A percentile compares a stretch with the other conserved stretches of the same genome.
phyloP scores from a whole-genome alignment of 2,113 vertebrate genomes.

The Myrmecophaga tridactyla region DNA sequence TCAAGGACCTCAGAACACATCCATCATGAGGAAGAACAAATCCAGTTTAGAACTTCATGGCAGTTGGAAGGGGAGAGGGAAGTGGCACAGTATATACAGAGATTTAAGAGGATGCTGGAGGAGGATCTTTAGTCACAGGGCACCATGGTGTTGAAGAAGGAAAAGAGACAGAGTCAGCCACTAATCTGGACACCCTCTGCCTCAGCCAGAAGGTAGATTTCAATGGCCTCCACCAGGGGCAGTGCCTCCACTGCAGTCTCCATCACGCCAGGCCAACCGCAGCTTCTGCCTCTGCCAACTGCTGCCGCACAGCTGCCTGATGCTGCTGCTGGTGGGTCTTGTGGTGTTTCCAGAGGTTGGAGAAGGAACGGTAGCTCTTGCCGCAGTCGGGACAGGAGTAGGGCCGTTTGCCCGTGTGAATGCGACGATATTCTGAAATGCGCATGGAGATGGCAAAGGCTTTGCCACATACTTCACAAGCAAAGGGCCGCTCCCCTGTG shows the following conservation, averaged over 20 bases:
- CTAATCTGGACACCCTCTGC: slow-evolving; percentile 75
- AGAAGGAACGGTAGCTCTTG: slow-evolving; percentile 92
- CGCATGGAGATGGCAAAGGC: slow-evolving; percentile 94
- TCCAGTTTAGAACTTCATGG: slow-evolving; percentile 45
- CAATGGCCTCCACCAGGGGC: slow-evolving; percentile 82
- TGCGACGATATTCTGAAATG: slow-evolving; percentile 89
- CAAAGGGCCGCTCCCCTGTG: slow-evolving; percentile 89
- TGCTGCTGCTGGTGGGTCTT: slow-evolving; percentile 87
- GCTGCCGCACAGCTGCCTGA: slow-evolving; percentile 75
- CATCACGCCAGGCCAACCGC: slow-evolving; percentile 72
- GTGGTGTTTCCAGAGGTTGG: slow-evolving; percentile 92
- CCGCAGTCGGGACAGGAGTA: slow-evolving; percentile 87
- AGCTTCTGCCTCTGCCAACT: slow-evolving; percentile 64
- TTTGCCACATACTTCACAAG: slow-evolving; percentile 89
- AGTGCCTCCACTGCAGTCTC: slow-evolving; percentile 75
- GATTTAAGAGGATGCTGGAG: not conserved
- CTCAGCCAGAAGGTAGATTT: slow-evolving; percentile 80
- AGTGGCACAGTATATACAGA: slow-evolving; percentile 37
- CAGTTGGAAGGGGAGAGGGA: not conserved
- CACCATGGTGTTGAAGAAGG: not conserved
- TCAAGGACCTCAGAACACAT: slow-evolving; percentile 17
- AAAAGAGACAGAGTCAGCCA: not conserved
- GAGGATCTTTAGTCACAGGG: slow-evolving; percentile 2
- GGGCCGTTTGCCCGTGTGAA: slow-evolving; percentile 90
- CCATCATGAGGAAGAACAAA: slow-evolving; percentile 41